Base-by-base conservation (phyloP, 2,797 vertebrate species). In the Microtus obscurus region DNA sequence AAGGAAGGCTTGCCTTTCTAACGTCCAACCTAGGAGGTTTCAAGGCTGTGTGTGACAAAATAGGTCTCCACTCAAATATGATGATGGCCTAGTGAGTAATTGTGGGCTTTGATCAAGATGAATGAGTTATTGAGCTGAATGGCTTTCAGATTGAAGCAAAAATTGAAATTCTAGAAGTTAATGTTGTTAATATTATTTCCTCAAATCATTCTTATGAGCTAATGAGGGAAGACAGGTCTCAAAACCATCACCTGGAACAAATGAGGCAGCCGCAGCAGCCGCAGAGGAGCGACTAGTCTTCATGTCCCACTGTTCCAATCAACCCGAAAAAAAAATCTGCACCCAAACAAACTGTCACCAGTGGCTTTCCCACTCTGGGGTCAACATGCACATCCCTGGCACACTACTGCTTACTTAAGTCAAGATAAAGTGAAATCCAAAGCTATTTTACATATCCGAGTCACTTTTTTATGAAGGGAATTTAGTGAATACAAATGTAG, bases 391-490 rank as follows among this genome's bases (percentile, higher is more conserved):
- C 92, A 76, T 90, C 93, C 95, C 81, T 97, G 83, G 63, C 43
- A 95, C 79, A 97, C 97, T 37, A 63, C 37, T 92, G 73, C 89
- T 97, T 97, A 88, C 77, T 53, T 95, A 96, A 95, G 91, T 94
- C 97, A 98, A 98, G 97, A 96, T 31, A 79, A 96, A 97, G 88
- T 89, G 94, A 76, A 93, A 95, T 96, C 76, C 67, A 97, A 95
- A 95, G 93, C 34, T 94, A 92, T 82, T 98, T 98, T 98, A 97
- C 74, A 96, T 92, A 97, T 94, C 76, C 53, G 92, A 95, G 89
- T 96, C 95, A 59, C 96, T 97, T 95, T 94, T 94, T 51, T 71
- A 89, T 71, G n/a, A 97, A 89, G 94, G 96, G 40, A 95, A 92
- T 63, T 79, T 73, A 88, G 85, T 51, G 91, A 92, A 94, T 51